phyloP scores from a whole-genome alignment of 2,888 invertebrate species.

The Cataglyphis livida region DNA sequence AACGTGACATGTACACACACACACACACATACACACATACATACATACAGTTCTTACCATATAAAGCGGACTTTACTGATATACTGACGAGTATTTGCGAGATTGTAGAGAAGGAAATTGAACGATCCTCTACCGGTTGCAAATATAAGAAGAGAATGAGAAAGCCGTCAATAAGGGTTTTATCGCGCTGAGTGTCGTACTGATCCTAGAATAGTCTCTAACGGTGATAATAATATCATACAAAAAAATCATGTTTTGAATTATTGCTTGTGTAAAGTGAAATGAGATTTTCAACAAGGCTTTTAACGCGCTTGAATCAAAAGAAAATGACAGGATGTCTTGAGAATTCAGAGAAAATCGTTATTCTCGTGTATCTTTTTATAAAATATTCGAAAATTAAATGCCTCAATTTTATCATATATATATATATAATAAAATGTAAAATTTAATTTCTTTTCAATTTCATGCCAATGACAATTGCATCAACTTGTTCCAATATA shows the following conservation, averaged over 20 bases:
- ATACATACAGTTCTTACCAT: slow-evolving; percentile 62
- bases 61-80: slow-evolving; percentile 70
- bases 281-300: slow-evolving; percentile 38
- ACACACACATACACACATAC: slow-evolving; percentile 14
- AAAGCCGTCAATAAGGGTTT: slow-evolving; percentile 57
- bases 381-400: neutral
- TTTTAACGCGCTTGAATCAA: neutral
- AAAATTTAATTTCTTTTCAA: neutral
- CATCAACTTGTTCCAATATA: neutral
- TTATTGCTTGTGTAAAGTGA: slow-evolving; percentile 39
- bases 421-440: neutral
- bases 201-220: slow-evolving; percentile 63
- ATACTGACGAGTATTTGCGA: slow-evolving; percentile 50
- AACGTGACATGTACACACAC: slow-evolving; percentile 59
- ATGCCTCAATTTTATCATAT: neutral
- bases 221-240: slow-evolving; percentile 65
- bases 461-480: neutral
- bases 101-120: slow-evolving; percentile 63
- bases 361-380: neutral
- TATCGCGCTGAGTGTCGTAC: slow-evolving; percentile 62
- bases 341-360: slow-evolving; percentile 27
- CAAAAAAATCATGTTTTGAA: slow-evolving; percentile 55
- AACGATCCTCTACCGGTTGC: slow-evolving; percentile 63
- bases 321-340: slow-evolving; percentile 11
- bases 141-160: slow-evolving; percentile 53